Percentiles rank a stretch among this genome's conserved stretches.
phyloP scores from a whole-genome alignment of 2,888 invertebrate species.

The Heliconius hortense region DNA sequence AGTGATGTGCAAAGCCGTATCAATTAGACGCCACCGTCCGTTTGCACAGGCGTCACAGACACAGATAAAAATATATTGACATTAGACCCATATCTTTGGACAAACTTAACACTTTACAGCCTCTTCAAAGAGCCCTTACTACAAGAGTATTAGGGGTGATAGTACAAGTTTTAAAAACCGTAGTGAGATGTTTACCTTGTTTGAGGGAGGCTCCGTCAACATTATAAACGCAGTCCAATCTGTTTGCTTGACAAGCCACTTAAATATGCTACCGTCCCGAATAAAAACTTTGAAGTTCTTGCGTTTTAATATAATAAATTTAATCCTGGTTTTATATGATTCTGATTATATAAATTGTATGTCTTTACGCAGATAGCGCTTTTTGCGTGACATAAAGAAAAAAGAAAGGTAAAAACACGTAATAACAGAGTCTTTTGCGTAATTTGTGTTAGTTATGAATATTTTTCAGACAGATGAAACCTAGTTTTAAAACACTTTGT shows the following conservation, averaged over 20 bases:
- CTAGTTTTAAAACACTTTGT: no score
- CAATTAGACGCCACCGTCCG: conserved; percentile 72
- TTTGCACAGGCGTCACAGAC: conserved; percentile 70
- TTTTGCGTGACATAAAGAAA: not conserved
- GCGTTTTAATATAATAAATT: not conserved
- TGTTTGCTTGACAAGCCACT: conserved; percentile 46
- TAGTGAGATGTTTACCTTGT: conserved; percentile 47
- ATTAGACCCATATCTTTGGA: conserved; percentile 46
- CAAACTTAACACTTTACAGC: conserved; percentile 22
- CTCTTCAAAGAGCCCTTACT: conserved; percentile 18
- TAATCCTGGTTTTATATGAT: not conserved
- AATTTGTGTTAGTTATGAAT: no score
- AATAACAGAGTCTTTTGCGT: no score
- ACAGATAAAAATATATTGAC: conserved; percentile 78
- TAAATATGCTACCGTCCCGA: conserved; percentile 46
- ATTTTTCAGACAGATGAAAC: no score
- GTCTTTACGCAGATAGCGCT: not conserved
- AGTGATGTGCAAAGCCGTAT: conserved; percentile 56
- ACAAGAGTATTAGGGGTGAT: conserved; percentile 22
- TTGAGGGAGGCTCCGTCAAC: conserved; percentile 54
- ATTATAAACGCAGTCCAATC: conserved; percentile 49
- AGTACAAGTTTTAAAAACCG: conserved; percentile 30
- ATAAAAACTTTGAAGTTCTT: conserved; percentile 12
- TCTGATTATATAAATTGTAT: not conserved
- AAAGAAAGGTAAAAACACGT: no score